Conservation (phyloP, 2,797 vertebrate species). For the Myotis vivesi region DNA sequence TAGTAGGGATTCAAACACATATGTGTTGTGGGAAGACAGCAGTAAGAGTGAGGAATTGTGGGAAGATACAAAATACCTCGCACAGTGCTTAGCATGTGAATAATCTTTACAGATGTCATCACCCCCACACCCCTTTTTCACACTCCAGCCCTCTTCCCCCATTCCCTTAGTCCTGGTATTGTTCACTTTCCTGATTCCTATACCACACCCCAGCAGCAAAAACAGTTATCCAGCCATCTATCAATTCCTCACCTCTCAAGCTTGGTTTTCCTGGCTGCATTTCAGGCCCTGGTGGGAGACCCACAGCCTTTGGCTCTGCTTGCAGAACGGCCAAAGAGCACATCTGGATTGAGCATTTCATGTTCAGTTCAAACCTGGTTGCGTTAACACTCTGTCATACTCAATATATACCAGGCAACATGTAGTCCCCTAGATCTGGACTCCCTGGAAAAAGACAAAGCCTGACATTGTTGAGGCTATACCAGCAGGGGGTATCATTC, state of each 20-base stretch:
- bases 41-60: neutral
- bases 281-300: constrained; percentile 78
- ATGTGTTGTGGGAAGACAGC: neutral
- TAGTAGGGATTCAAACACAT: neutral
- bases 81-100: accelerated
- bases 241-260: constrained; percentile 74
- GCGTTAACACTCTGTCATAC: constrained; percentile 84
- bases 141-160: neutral
- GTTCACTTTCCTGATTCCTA: constrained; percentile 8
- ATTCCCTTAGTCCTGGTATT: neutral
- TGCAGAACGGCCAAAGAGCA: constrained; percentile 80
- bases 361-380: constrained; percentile 82
- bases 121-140: neutral
- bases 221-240: constrained; percentile 60
- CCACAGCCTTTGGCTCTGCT: constrained; percentile 77
- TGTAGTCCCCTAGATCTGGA: constrained; percentile 68
- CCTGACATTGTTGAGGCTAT: constrained; percentile 82
- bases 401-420: constrained; percentile 82
- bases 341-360: constrained; percentile 86
- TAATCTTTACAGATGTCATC: neutral
- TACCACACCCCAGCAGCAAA: neutral
- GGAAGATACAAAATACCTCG: neutral
- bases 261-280: constrained; percentile 79
- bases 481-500: constrained; percentile 83
- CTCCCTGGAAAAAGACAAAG: constrained; percentile 83